Conservation (phyloP, 1,140 invertebrate species). For the Adoxophyes honmai region DNA sequence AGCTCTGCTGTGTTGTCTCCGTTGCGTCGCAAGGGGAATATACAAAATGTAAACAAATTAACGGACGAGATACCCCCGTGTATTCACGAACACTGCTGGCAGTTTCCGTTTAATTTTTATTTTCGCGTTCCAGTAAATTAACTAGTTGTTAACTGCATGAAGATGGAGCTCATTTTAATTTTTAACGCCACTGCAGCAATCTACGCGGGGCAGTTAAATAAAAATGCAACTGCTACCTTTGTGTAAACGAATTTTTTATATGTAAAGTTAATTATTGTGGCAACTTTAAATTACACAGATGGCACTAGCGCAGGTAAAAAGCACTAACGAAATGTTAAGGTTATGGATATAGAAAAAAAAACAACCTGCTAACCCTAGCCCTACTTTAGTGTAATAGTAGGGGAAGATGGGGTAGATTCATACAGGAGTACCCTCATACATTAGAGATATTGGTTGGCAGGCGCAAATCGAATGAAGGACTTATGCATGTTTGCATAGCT, state of each 20-base stretch:
- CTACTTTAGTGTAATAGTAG: no score
- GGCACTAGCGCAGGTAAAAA: no score
- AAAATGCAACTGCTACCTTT: neutral
- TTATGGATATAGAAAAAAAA: no score
- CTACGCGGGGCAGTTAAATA: neutral
- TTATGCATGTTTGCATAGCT: no score
- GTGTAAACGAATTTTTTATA: neutral
- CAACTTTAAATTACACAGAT: no score
- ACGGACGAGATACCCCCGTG: slow-evolving; percentile 36
- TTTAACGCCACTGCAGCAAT: neutral
- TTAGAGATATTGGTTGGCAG: no score
- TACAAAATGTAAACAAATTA: slow-evolving; percentile 58
- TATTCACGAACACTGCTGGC: slow-evolving; percentile 32
- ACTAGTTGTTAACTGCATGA: slow-evolving; percentile 13
- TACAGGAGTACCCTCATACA: no score
- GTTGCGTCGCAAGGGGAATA: slow-evolving; percentile 23
- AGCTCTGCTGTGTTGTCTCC: neutral
- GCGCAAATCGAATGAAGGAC: no score
- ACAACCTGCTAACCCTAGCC: no score
- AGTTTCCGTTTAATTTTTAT: slow-evolving; percentile 15
- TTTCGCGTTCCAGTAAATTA: slow-evolving; percentile 14
- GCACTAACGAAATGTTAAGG: neutral
- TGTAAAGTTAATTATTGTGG: neutral
- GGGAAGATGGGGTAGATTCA: no score
- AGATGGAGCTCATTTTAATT: slow-evolving; percentile 16